Evolutionary conservation across 2,888 invertebrate species (phyloP).

Genomic region (Holacanthella duospinosa): DNA sequence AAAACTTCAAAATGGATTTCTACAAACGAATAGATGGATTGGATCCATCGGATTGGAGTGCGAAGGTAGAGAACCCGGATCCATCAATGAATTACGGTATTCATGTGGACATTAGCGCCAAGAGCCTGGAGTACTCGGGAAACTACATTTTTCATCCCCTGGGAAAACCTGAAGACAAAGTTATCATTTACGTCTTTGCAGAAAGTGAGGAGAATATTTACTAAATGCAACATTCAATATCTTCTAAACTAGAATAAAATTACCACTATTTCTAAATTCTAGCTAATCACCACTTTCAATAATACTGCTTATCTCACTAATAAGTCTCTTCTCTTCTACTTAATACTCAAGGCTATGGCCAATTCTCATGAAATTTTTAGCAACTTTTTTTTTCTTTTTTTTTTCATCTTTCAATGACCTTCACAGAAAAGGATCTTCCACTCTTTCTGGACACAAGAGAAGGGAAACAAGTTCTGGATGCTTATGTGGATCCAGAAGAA

Average conservation of each 20-base stretch:
- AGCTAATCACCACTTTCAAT: too few relatives aligned
- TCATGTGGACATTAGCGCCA: neutral
- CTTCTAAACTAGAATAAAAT: neutral
- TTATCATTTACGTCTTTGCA: neutral
- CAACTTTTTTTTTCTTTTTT: too few relatives aligned
- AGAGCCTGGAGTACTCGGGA: neutral
- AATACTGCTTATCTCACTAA: too few relatives aligned
- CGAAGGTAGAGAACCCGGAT: too few relatives aligned
- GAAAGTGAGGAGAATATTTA: neutral
- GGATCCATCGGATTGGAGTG: neutral
- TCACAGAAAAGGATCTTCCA: constrained; percentile 1
- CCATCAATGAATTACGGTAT: neutral
- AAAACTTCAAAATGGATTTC: neutral
- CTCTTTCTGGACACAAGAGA: neutral
- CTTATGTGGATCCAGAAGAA: neutral
- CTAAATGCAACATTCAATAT: neutral
- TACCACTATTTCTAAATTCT: too few relatives aligned
- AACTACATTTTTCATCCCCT: neutral
- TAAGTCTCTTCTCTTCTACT: too few relatives aligned
- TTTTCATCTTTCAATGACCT: too few relatives aligned
- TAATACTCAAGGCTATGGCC: too few relatives aligned
- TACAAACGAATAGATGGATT: neutral
- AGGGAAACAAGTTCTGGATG: neutral
- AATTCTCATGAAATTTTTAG: too few relatives aligned
- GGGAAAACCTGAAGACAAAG: neutral